phyloP scores from a whole-genome alignment of 64 coral and sea anemone genomes.

The Hydrozoanthus tunicans region DNA sequence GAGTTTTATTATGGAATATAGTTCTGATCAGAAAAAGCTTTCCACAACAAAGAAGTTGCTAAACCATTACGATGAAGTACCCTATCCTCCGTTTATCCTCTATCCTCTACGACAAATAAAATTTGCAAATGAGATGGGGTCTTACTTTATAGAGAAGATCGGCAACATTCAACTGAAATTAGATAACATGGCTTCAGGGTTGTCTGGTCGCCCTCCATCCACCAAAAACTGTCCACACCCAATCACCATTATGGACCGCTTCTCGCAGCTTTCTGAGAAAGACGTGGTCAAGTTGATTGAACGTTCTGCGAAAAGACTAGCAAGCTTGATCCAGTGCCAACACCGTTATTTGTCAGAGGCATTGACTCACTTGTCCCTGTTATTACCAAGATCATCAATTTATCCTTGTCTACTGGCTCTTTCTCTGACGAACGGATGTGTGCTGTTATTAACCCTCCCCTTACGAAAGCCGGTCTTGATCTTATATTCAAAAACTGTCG shows the following conservation, averaged over 20 bases:
- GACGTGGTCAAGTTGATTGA: constrained; percentile 46
- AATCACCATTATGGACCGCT: constrained; percentile 28
- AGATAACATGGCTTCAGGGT: constrained; percentile 51
- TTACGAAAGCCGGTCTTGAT: background rate
- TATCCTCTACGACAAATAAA: constrained; percentile 7
- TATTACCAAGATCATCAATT: constrained; percentile 61
- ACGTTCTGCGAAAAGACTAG: constrained; percentile 36
- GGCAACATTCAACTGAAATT: constrained; percentile 32
- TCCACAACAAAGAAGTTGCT: constrained; percentile 45
- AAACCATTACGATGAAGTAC: constrained; percentile 48
- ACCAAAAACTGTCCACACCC: constrained; percentile 7
- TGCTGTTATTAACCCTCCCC: constrained; percentile 28
- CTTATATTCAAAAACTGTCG: background rate
- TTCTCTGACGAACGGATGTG: constrained; percentile 48
- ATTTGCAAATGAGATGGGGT: constrained; percentile 49
- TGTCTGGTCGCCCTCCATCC: constrained; percentile 51
- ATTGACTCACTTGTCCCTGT: constrained; percentile 48
- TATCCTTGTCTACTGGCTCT: constrained; percentile 56
- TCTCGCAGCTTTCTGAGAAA: constrained; percentile 36
- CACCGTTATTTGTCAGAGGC: constrained; percentile 39
- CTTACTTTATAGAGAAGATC: constrained; percentile 49
- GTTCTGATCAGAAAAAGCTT: constrained; percentile 45
- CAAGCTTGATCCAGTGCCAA: constrained; percentile 55
- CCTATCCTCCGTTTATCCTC: constrained; percentile 20
- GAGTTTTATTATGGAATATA: too few species aligned